Conservation (phyloP, 2,888 invertebrate genomes). For the Diarsia mendica region DNA sequence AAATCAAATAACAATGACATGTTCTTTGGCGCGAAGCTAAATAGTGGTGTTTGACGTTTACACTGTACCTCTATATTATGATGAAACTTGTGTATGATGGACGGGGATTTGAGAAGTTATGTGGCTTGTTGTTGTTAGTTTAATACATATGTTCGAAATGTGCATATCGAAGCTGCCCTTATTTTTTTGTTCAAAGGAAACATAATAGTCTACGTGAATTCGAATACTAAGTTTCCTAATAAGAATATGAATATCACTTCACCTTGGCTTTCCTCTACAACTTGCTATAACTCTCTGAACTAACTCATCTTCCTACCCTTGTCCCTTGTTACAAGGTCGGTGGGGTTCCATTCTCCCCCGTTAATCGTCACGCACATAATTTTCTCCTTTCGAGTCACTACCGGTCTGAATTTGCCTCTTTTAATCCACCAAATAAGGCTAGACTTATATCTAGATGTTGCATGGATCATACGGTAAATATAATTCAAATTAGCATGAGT, state of each 20-base stretch:
- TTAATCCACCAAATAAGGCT: background rate
- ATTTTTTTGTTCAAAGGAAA: no score
- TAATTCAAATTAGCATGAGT: background rate
- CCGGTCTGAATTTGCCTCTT: background rate
- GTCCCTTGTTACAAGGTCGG: no score
- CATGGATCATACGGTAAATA: background rate
- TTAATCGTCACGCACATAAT: no score
- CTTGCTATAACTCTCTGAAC: background rate
- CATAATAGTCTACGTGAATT: no score
- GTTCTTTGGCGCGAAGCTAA: conserved; percentile 62
- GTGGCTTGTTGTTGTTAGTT: background rate
- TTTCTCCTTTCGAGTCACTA: background rate
- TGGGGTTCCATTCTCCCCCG: no score
- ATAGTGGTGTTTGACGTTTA: conserved; percentile 66
- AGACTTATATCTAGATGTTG: background rate
- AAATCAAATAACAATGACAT: conserved; percentile 75
- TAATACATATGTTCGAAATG: background rate
- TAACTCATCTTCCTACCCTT: no score
- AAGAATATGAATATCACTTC: no score
- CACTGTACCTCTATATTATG: conserved; percentile 28
- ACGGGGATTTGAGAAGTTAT: conserved; percentile 5
- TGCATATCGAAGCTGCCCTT: background rate
- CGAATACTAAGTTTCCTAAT: no score
- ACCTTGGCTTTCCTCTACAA: background rate
- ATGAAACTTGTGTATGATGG: conserved; percentile 31